Evolutionary conservation across 2,113 vertebrate species (phyloP), one percentile per base, ranked within the genome.

Genomic region (Microtus montanus): DNA sequence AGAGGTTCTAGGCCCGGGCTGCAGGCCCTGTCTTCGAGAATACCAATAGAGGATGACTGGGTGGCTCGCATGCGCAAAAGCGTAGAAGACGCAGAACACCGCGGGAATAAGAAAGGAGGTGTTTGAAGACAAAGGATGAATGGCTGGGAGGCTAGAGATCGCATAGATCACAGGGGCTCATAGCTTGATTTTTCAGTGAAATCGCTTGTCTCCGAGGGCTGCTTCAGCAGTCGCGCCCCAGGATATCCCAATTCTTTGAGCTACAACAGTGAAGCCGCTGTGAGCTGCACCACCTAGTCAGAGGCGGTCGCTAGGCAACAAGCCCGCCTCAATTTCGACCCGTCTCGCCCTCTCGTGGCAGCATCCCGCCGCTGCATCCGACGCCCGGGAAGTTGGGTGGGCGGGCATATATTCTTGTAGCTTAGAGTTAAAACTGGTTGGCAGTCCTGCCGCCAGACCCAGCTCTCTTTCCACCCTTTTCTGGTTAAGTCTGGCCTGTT

Each of bases 201-300:
- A 41, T 26, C 30, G 35, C 44, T 7, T n/a, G 20, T 84, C 61
- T 64, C 70, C 3, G 0, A 49, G 22, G 28, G 7, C 20, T 3
- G 6, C 41, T 41, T 49, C 52, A 58, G 75, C 30, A 38, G 70
- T 66, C 15, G 11, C 5, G 28, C 22, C 14, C 41, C 33, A 22
- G 33, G 30, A 33, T 4, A 26, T 30, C 35, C 22, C 66, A 38
- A 1, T 9, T 89, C 14, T 44, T 33, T 33, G 28, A 35, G 44
- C 7, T 6, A 38, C 49, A 11, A 3, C 4, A 0, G 4, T 1
- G 24, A 1, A 3, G 15, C 54, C 10, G 14, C 38, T 1, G 17
- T 4, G 28, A 26, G 52, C 35, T 24, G 83, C 28, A 8, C 20
- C 0, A 1, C 22, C 47, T 7, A 0, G 3, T 24, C 6, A 0